Percentiles rank a stretch among this genome's conserved stretches.
These are phyloP conservation scores for Chromobotia macracanthus DNA, from an alignment of 2,797 vertebrate species.

Conservation along the genomic window DNA sequence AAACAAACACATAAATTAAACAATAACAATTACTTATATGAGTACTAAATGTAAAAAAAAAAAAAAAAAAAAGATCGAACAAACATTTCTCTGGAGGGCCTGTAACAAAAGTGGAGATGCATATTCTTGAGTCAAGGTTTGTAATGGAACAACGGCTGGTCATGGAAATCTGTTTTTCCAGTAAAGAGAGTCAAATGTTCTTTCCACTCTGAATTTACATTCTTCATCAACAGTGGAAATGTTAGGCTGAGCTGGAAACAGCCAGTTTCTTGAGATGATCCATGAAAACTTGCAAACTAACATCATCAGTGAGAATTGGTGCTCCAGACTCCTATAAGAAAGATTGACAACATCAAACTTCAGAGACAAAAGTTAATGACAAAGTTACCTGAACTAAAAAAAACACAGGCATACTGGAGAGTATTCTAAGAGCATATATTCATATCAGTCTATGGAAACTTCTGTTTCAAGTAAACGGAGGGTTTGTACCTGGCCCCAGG, in stretches of 20 bases:
- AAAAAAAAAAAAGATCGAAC: no score
- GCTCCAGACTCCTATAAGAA: conserved; percentile 86
- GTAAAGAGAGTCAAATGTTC: conserved; percentile 34
- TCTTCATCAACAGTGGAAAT: not conserved
- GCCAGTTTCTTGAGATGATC: conserved; percentile 97
- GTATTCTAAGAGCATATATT: not conserved
- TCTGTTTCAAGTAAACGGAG: not conserved
- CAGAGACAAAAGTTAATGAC: no score
- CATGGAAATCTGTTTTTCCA: conserved; percentile 21
- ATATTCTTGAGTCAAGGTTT: conserved; percentile 13
- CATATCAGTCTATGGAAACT: not conserved
- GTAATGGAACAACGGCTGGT: conserved; percentile 25
- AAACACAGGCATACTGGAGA: not conserved
- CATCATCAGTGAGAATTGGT: conserved; percentile 95
- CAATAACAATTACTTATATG: conserved; percentile 45
- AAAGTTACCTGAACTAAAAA: not conserved
- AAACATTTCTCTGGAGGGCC: conserved; percentile 22
- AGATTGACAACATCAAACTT: not conserved
- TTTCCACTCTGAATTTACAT: conserved; percentile 47
- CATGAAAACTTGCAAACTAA: conserved; percentile 98
- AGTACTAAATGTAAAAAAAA: conserved; percentile 24
- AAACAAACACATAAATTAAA: conserved; percentile 5
- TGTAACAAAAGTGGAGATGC: conserved; percentile 22
- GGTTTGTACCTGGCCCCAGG: conserved; percentile 89
- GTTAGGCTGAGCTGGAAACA: conserved; percentile 88